Percentiles rank a stretch among this genome's conserved stretches.
phyloP scores from a whole-genome alignment of 2,113 vertebrate species.

The Periophthalmus modestus region DNA sequence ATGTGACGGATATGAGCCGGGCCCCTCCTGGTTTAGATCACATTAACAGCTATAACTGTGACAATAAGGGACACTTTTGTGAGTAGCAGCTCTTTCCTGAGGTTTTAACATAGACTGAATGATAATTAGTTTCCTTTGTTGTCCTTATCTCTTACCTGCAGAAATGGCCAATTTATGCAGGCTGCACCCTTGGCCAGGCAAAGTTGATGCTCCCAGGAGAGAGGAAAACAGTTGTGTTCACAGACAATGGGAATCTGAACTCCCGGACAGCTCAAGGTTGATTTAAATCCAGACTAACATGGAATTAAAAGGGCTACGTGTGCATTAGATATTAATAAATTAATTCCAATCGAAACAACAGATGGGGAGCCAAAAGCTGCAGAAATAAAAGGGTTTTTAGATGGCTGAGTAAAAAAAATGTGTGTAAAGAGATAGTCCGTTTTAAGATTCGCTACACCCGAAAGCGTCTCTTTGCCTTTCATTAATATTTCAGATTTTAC shows the following conservation, averaged over 20 bases:
- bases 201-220: constrained; percentile 75
- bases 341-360: background rate
- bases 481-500: background rate
- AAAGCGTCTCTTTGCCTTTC: background rate
- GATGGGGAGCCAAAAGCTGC: constrained; percentile 1
- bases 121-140: constrained; percentile 78
- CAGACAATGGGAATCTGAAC: constrained; percentile 71
- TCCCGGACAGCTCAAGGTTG: constrained; percentile 71
- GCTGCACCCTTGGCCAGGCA: constrained; percentile 66
- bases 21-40: constrained; percentile 60
- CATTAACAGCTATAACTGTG: constrained; percentile 65
- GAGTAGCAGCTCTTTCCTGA: constrained; percentile 67
- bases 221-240: constrained; percentile 65
- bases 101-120: constrained; percentile 75
- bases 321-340: constrained; percentile 6
- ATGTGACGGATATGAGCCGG: constrained; percentile 55
- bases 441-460: background rate
- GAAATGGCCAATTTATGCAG: constrained; percentile 75
- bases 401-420: background rate
- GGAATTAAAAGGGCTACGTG: constrained; percentile 52
- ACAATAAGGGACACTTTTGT: constrained; percentile 64
- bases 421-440: background rate
- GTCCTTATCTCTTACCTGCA: constrained; percentile 78
- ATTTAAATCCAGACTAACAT: constrained; percentile 67
- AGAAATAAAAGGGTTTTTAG: background rate